Evolutionary conservation across 2,888 invertebrate species (phyloP), one percentile per base, ranked within the genome.

Genomic region (Cataglyphis albicans): DNA sequence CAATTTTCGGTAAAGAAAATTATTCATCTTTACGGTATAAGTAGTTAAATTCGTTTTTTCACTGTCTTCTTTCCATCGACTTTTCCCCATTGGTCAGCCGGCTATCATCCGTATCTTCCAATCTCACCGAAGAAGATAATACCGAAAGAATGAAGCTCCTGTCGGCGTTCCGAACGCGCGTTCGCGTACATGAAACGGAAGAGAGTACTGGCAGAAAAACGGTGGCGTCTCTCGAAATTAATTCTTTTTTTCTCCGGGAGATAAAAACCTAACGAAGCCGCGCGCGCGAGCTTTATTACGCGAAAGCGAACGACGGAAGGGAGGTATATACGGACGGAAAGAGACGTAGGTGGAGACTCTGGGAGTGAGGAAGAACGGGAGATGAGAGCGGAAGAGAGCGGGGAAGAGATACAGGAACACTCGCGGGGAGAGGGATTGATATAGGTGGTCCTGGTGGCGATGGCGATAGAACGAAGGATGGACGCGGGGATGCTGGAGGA

Each of bases 221-320:
- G 84, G 85, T 82, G 87, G 86, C 86, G 84, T 88, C 89, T 93
- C 91, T 91, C 88, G 90, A 93, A 93, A 93, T 93, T 92, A 92
- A 93, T 93, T 91, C 78, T 91, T 90, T 88, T 90, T 88, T 88
- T 85, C 89, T 86, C 86, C 85, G 88, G 84, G 90, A 91, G 91
- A 91, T 91, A 91, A 92, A 93, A 93, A 92, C 91, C 92, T 93
- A 93, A 93, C 93, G 93, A 93, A 93, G 92, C 91, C 90, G 90
- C 89, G 87, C 86, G 82, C 84, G 85, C 86, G 85, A 86, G 90
- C 90, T 91, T 92, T 91, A 91, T 91, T 91, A 90, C 90, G 88
- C 87, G 87, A 86, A 88, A 90, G 88, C 86, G 90, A 91, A 88
- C 85, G 87, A 85, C 84, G 86, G 84, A 87, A 86, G 88, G 86